Evolutionary conservation across 2,888 invertebrate genomes (phyloP), one percentile per base, ranked within the genome.

Genomic region (Notocelia uddmanniana): DNA sequence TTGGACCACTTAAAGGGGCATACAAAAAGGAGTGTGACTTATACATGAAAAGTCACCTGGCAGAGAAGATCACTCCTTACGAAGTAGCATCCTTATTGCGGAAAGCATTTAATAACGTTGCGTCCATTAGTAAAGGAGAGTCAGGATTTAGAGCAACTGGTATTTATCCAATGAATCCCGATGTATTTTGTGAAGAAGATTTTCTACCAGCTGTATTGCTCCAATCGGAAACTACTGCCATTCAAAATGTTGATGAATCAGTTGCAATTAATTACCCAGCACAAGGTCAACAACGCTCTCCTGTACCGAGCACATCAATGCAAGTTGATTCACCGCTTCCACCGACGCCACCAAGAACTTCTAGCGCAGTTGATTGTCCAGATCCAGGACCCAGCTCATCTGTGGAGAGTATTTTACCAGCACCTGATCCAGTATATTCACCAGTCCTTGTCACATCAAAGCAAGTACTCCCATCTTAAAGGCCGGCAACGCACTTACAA

Each of bases 1-100:
- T 68, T 71, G 73, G 75, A 1, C 76, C 76, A 13, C 57, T 79
- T 41, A 78, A 78, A 74, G 73, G 66, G 8, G 78, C 78, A 6
- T 82, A 79, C 59, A 74, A 68, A 70, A 75, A 72, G 18, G 77
- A 81, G 69, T 80, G 81, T 73, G 76, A 81, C 63, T 73, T 76
- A 57, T 79, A 69, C 69, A 74, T 80, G 74, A 80, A 79, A 76
- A 74, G 21, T 15, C 73, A 76, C 45, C 48, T 68, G 3, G 66
- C 37, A 66, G 67, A 74, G 64, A 74, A 74, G 60, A 77, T 79
- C 45, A 78, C 77, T n/a, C 79, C 75, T 18, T 76, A 76, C 57
- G 77, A 79, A 55, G 75, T 78, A 50, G 79, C 79, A 31, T 74
- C 76, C 69, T 26, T 78, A 73, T 69, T 50, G 23, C 13, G 26